Conservation (phyloP, 2,888 invertebrate species). For the Pristionchus arcanus region DNA sequence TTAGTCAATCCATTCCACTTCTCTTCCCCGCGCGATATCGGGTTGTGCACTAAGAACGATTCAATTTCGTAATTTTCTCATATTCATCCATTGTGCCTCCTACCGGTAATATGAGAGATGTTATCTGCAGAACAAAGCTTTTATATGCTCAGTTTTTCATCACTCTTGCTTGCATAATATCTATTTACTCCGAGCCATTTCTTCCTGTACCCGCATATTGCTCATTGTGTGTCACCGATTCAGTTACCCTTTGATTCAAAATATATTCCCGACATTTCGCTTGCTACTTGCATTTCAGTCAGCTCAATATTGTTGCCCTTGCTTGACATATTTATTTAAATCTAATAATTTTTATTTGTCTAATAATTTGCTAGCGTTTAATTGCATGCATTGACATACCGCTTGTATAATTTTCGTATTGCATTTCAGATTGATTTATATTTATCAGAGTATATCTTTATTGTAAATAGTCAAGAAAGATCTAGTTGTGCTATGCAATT, state of each 20-base stretch:
- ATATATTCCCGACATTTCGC: conserved; percentile 26
- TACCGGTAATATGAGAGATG: conserved; percentile 35
- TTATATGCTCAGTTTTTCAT: conserved; percentile 37
- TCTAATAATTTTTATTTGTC: conserved; percentile 11
- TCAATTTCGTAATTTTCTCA: conserved; percentile 29
- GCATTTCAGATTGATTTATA: conserved; percentile 31
- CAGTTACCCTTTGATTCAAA: conserved; percentile 34
- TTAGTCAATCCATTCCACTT: not conserved
- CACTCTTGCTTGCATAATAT: conserved; percentile 39
- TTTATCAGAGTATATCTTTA: conserved; percentile 35
- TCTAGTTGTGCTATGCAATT: conserved; percentile 44
- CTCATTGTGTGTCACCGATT: conserved; percentile 29
- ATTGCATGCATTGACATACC: conserved; percentile 42
- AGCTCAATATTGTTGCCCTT: conserved; percentile 40
- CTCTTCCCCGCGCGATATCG: not conserved
- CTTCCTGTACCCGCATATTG: not conserved
- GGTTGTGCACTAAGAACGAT: conserved; percentile 21
- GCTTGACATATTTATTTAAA: conserved; percentile 44
- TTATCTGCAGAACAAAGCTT: conserved; percentile 24
- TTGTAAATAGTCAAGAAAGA: conserved; percentile 31
- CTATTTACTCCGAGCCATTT: conserved; percentile 40
- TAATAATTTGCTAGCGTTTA: conserved; percentile 31
- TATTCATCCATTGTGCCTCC: conserved; percentile 2
- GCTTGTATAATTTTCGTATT: conserved; percentile 41
- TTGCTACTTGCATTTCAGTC: conserved; percentile 41